phyloP scores from a whole-genome alignment of 2,797 vertebrate species.

The Fistularia tabacaria region DNA sequence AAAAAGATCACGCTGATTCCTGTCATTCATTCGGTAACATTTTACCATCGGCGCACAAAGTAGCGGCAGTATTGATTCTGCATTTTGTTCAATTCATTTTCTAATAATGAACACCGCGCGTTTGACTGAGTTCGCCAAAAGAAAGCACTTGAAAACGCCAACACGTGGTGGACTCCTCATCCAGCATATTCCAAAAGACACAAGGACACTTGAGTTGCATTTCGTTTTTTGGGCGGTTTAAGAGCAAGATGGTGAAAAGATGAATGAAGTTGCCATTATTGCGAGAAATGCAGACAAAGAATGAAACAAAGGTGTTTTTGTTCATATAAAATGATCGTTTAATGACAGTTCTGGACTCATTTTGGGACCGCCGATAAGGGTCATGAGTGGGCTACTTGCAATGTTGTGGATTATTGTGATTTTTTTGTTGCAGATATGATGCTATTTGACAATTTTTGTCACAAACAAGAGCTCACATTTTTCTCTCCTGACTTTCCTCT shows the following conservation, averaged over 20 bases:
- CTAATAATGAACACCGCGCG: too few species aligned
- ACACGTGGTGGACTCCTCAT: too few species aligned
- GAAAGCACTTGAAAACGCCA: conserved; percentile 37
- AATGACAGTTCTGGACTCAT: too few species aligned
- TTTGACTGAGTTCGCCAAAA: conserved; percentile 21
- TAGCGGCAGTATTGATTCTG: too few species aligned
- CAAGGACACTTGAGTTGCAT: conserved; percentile 53
- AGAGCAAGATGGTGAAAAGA: conserved; percentile 21
- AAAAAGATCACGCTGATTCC: conserved; percentile 4
- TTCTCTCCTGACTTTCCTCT: conserved; percentile 35
- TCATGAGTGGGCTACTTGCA: too few species aligned
- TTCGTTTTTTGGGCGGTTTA: conserved; percentile 28
- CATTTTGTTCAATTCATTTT: too few species aligned
- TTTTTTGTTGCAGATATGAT: conserved; percentile 15
- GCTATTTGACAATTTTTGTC: conserved; percentile 25
- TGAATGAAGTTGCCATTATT: conserved; percentile 6
- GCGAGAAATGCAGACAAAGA: not conserved
- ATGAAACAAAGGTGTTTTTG: not conserved
- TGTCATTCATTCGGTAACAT: conserved; percentile 2
- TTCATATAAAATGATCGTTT: too few species aligned
- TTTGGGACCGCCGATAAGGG: too few species aligned
- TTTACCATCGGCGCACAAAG: not conserved
- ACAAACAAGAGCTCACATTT: conserved; percentile 32
- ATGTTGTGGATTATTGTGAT: too few species aligned
- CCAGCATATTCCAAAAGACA: too few species aligned